Conservation (phyloP, 2,113 vertebrate species). For the Otus sunia region DNA sequence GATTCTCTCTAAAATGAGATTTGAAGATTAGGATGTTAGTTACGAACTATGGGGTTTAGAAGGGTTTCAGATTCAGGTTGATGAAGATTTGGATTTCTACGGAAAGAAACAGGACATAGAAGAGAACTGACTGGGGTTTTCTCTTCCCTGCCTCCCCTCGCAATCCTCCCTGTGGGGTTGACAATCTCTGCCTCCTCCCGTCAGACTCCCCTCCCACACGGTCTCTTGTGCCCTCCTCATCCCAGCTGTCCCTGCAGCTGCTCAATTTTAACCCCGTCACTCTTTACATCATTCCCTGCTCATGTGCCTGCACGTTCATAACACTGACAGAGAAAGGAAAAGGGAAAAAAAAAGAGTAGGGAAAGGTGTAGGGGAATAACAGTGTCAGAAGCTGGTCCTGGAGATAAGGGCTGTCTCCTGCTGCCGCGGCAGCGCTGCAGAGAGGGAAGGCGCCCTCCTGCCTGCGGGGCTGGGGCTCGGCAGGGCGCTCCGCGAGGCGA, state of each 20-base stretch:
- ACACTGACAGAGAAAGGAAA: accelerated
- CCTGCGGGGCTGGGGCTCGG: not conserved
- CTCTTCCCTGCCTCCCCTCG: accelerated
- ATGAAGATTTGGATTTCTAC: not conserved
- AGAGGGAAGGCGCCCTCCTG: too few species aligned
- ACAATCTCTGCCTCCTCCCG: not conserved
- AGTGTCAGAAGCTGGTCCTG: accelerated
- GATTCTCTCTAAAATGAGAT: not conserved
- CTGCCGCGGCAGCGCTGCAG: not conserved
- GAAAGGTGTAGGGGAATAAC: accelerated
- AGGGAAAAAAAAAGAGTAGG: accelerated
- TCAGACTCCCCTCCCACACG: accelerated
- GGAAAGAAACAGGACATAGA: not conserved
- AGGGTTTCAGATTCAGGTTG: not conserved
- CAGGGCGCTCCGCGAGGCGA: not conserved
- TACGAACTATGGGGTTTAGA: not conserved
- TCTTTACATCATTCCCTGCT: too few species aligned
- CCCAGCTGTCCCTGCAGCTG: not conserved
- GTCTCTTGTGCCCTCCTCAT: not conserved
- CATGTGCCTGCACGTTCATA: not conserved
- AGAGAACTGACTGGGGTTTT: not conserved
- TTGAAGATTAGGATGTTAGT: not conserved
- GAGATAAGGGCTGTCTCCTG: accelerated
- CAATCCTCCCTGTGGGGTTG: accelerated
- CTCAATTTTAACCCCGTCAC: not conserved